Base-by-base conservation (phyloP, 2,113 vertebrate genomes). In the Sterrhoptilus dennistouni region DNA sequence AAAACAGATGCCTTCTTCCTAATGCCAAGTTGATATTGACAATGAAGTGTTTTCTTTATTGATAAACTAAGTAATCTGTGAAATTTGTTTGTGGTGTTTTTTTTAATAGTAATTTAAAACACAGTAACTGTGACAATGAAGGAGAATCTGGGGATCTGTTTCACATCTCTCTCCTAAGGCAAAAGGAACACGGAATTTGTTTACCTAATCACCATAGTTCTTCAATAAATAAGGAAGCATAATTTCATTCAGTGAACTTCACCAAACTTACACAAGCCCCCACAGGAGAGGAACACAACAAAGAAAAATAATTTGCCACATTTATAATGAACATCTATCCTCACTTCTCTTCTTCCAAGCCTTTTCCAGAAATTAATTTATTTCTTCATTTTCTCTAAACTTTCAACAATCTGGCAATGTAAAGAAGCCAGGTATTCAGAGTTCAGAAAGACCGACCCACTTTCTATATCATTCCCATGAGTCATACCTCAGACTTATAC, bases 401-500 rank as follows among this genome's bases (percentile, higher is more conserved):
- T 69, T 76, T 54, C 24, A 74, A 21, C 3, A 57, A 36, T 42
- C 20, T 71, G 21, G 3, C 8, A 69, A 22, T 9, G 6, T 49
- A 54, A 21, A 85, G 33, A 76, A 84, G 29, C 70, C 35, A 77
- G 11, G 11, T 66, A 74, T 70, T 77, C 76, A 54, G 64, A 42
- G 36, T 29, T 90, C 71, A 85, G 71, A 90, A 92, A 59, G 50
- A 77, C 11, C 1, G 0, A 76, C 52, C 33, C 59, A 63, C 95
- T 89, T 87, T 92, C 53, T 89, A 4, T 24, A 71, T 52, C 8
- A n/a, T 78, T 86, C 11, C 52, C 52, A 52, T 87, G 69, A 87
- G 60, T 94, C 83, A 91, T 42, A 53, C 23, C 54, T 90, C 65
- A 83, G 60, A 59, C 36, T 77, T 79, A 52, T 8, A 59, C 52